Evolutionary conservation across 2,888 invertebrate species (phyloP), one percentile per base, ranked within the genome.

Genomic region (Apotomis turbidana): DNA sequence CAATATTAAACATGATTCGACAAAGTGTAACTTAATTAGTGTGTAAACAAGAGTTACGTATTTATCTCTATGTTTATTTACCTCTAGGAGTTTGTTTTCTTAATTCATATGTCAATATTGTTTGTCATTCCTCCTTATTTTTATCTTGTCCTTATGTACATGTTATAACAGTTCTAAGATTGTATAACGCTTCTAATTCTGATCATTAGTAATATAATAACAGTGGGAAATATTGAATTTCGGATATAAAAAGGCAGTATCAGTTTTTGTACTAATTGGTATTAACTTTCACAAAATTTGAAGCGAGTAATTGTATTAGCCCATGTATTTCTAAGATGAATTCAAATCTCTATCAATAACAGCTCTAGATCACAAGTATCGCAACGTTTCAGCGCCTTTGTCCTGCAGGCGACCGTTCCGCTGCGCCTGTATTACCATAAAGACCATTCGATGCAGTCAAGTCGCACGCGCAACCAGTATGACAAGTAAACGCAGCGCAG

Each of bases 391-490:
- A 63, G 62, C 36, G 15, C 15, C 62, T 68, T 72, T 72, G 68
- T 72, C 58, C 41, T 59, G 54, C 10, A 44, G 13, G 36, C 60
- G 51, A 54, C 46, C 58, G 52, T 46, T 60, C 9, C 41, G 15
- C 46, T 59, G 44, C 70, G 76, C 74, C 68, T 71, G 75, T 74
- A 68, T 74, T 78, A 78, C 79, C 78, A 78, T 79, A 79, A 80
- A 78, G 75, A 78, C 81, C 78, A 78, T 80, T 83, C 76, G 80
- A 78, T 82, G 82, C 81, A 81, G 81, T 74, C 75, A 75, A 81
- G 81, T 74, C 75, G 76, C 81, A 81, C 78, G 78, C 81, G 82
- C 79, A 85, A 86, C 87, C 86, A 85, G 88, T 88, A 83, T 80
- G 84, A 74, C 74, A 71, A 74, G 71, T 71, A 68, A 72, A 36